These are phyloP conservation scores for Hemicentrotus pulcherrimus DNA, from an alignment of 35 echinoderm and acorn worm genomes.

Conservation along the genomic window DNA sequence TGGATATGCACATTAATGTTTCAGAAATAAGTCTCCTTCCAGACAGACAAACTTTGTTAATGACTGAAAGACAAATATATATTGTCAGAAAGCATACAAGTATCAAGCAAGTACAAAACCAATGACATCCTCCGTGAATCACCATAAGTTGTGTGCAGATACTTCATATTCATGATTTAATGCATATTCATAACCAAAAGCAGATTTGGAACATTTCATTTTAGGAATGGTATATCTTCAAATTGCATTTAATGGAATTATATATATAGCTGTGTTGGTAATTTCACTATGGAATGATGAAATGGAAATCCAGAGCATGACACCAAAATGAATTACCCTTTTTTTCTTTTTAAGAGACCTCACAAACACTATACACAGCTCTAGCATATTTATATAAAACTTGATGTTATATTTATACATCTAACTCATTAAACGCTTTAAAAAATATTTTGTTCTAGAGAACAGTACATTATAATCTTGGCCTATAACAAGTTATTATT, in stretches of 20 bases:
- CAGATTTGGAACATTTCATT: not conserved
- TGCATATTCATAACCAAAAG: not conserved
- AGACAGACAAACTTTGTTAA: not conserved
- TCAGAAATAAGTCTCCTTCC: not conserved
- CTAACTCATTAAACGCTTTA: no score
- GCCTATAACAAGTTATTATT: no score
- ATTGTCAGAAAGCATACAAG: not conserved
- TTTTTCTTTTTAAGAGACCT: not conserved
- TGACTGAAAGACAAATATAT: not conserved
- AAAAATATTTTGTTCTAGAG: no score
- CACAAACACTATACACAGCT: not conserved
- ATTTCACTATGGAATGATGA: not conserved
- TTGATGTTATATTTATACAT: no score
- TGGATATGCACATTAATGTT: not conserved
- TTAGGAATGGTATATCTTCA: not conserved
- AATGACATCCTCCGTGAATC: no score
- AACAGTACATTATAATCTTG: no score
- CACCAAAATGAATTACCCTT: not conserved
- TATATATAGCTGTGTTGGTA: not conserved
- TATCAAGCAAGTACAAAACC: not conserved
- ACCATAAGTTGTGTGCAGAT: no score
- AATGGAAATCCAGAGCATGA: not conserved
- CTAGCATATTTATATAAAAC: not conserved
- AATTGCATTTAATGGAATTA: not conserved
- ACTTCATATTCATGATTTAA: not conserved